A percentile compares a stretch with the other conserved stretches of the same genome.
These are phyloP conservation scores for Silurus asotus DNA, from an alignment of 2,113 vertebrate species.

Conservation along the genomic window DNA sequence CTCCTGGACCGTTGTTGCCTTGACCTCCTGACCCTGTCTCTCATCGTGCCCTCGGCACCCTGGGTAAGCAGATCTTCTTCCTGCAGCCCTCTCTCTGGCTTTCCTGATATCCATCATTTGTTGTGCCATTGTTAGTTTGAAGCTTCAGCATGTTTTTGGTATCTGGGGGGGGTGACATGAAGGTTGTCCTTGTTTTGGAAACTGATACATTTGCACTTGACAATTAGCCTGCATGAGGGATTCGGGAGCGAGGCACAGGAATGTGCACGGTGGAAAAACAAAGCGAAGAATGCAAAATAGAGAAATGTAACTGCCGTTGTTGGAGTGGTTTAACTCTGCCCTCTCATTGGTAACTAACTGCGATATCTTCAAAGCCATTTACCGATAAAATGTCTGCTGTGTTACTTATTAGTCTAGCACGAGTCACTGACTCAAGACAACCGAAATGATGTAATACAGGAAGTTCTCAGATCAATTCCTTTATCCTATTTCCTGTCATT, in stretches of 20 bases:
- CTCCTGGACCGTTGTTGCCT: constrained; percentile 61
- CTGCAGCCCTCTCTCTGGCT: constrained; percentile 24
- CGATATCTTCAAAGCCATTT: neutral
- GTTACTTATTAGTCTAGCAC: neutral
- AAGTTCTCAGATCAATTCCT: neutral
- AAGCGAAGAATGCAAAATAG: constrained; percentile 40
- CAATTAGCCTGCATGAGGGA: constrained; percentile 51
- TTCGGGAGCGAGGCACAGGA: constrained; percentile 24
- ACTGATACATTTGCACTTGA: constrained; percentile 48
- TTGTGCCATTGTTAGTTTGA: constrained; percentile 31
- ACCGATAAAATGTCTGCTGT: neutral
- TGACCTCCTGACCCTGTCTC: constrained; percentile 65
- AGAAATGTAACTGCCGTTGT: constrained; percentile 25
- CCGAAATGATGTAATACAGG: neutral
- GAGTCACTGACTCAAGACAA: neutral
- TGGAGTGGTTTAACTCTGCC: constrained; percentile 2
- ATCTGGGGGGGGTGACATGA: constrained; percentile 27
- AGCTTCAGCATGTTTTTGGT: constrained; percentile 32
- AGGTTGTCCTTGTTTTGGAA: constrained; percentile 52
- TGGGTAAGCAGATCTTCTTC: constrained; percentile 59
- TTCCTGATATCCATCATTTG: constrained; percentile 36
- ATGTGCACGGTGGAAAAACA: constrained; percentile 36
- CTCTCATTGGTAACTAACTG: neutral
- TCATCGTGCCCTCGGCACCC: constrained; percentile 64
- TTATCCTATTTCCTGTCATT: constrained; percentile 7